phyloP scores from a whole-genome alignment of 2,888 invertebrate genomes.

The Lycocerus yunnanus region DNA sequence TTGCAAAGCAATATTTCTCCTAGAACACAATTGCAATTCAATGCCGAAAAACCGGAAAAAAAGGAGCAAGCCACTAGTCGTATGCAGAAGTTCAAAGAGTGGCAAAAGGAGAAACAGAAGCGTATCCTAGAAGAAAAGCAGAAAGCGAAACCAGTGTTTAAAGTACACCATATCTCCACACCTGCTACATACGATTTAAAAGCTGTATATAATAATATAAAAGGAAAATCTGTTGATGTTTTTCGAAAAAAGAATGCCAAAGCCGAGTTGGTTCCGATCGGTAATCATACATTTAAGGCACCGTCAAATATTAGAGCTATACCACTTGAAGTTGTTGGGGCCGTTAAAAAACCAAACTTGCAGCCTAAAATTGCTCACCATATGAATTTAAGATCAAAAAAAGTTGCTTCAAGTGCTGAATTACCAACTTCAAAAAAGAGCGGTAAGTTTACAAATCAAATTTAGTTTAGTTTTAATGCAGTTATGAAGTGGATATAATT shows the following conservation, averaged over 20 bases:
- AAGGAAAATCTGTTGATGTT: constrained; percentile 37
- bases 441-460: neutral
- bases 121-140: constrained; percentile 32
- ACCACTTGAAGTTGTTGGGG: no score
- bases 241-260: neutral
- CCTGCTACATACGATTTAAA: constrained; percentile 37
- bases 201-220: constrained; percentile 41
- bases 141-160: constrained; percentile 47
- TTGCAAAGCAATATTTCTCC: no score
- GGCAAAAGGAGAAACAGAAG: constrained; percentile 43
- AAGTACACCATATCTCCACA: constrained; percentile 40
- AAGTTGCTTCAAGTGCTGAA: neutral
- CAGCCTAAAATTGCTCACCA: neutral
- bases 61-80: neutral
- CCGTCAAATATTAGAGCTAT: constrained; percentile 52
- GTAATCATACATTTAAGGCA: constrained; percentile 59
- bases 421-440: neutral
- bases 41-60: neutral
- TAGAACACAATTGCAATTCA: neutral
- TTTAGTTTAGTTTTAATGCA: no score
- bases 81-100: constrained; percentile 42
- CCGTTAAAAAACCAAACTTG: no score
- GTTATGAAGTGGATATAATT: no score
- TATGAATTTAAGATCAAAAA: neutral
- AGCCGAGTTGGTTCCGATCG: constrained; percentile 57